Base-by-base conservation (phyloP, 1,140 invertebrate genomes). In the Stegodyphus mimosarum region DNA sequence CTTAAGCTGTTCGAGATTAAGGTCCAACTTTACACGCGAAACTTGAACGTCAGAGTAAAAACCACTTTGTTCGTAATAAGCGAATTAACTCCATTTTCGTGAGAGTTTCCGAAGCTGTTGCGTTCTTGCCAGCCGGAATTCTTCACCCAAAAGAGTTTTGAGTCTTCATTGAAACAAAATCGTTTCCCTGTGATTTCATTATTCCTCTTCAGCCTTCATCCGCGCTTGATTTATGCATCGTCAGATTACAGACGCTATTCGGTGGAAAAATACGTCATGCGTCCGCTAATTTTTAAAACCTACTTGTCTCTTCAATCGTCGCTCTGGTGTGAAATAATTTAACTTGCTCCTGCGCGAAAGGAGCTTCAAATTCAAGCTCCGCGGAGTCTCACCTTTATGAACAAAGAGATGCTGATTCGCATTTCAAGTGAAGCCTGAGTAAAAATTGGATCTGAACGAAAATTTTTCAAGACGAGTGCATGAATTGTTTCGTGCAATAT, bases 1-100 rank as follows among this genome's bases (percentile, higher is more conserved):
- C 72, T 76, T 84, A 84, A 84, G 81, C 81, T 84, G 63, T 73
- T 84, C 52, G 18, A 84, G 81, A 84, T 84, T 84, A 84, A 84
- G 18, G 60, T 50, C 79, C 79, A 81, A 81, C 55, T 81, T 76
- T 66, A 84, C 81, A 75, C 69, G 55, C 48, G 80, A 66, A 73
- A 17, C 48, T 64, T 73, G 48, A 66, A 67, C 66, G 53, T 73
- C 60, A 63, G 10, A 83, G 70, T 83, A 83, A 83, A 83, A 83
- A 83, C 70, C 71, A 63, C 71, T 60, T 55, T 17, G 69, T 13
- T 51, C 55, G 67, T 81, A 67, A 60, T 72, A 72, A 72, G 48
- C 55, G 79, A 64, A 72, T 81, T 81, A 84, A 84, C 49, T 74
- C 15, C 33, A 33, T 33, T 33, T 84, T 75, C 81, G 81, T 76